phyloP scores from a whole-genome alignment of 2,113 vertebrate species.

The Melanocharis versteri region DNA sequence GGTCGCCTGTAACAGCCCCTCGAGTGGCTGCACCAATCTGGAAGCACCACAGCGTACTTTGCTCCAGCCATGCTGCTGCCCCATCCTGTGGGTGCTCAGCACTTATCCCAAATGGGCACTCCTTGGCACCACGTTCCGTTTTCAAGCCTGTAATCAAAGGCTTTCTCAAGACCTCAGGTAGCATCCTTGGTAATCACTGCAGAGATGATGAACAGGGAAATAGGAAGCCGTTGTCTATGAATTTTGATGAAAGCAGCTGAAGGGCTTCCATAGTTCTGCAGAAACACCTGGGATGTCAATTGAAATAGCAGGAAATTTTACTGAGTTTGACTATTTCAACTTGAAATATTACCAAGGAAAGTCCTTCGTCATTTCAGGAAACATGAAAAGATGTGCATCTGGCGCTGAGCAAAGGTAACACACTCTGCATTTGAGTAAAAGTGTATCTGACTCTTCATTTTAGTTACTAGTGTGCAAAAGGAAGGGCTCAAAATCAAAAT shows the following conservation, averaged over 20 bases:
- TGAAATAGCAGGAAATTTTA: neutral
- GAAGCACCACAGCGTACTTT: neutral
- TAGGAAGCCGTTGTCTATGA: neutral
- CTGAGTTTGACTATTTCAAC: neutral
- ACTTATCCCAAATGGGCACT: neutral
- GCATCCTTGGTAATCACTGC: neutral
- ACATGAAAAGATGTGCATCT: neutral
- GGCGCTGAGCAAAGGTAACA: neutral
- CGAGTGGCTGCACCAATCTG: accelerated
- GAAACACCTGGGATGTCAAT: neutral
- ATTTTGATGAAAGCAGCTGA: neutral
- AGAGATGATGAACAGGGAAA: neutral
- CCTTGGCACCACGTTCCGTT: neutral
- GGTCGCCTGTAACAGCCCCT: neutral
- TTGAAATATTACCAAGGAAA: neutral
- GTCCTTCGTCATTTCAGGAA: neutral
- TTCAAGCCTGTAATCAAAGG: neutral
- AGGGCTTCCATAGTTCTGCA: neutral
- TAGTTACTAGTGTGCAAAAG: neutral
- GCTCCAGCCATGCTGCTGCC: neutral
- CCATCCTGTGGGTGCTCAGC: neutral
- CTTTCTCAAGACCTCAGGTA: neutral
- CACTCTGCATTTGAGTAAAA: neutral
- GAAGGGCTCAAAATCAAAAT: neutral
- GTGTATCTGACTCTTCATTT: neutral